A percentile compares a stretch with the other conserved stretches of the same genome.
Conservation (phyloP, 2,113 vertebrate genomes). For the Cnemophilus loriae region DNA sequence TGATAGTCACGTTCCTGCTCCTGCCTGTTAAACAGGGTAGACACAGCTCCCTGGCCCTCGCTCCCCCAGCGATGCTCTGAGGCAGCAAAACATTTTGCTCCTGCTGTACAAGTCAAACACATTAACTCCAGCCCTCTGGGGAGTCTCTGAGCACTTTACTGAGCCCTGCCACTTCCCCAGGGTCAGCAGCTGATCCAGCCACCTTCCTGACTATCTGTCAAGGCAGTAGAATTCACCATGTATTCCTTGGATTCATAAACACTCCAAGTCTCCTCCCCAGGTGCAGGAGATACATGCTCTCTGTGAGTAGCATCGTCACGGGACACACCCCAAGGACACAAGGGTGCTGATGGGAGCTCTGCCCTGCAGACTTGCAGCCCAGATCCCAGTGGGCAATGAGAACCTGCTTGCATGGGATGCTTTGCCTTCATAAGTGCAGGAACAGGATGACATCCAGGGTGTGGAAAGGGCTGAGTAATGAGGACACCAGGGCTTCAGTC, state of each 20-base stretch:
- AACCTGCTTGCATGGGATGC: background rate
- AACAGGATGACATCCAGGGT: background rate
- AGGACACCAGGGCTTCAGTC: background rate
- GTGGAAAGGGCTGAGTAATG: background rate
- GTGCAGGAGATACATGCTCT: background rate
- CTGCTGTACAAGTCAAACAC: background rate
- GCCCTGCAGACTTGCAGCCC: background rate
- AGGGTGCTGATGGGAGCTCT: background rate
- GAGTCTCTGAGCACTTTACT: background rate
- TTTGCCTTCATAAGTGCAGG: background rate
- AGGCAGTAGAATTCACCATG: background rate
- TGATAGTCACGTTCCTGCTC: background rate
- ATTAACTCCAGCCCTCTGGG: background rate
- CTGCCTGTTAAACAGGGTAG: background rate
- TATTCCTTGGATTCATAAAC: background rate
- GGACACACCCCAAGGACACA: background rate
- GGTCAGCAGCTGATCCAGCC: background rate
- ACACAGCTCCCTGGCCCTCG: background rate
- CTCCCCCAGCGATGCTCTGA: background rate
- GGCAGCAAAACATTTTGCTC: background rate
- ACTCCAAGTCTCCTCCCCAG: rapidly evolving
- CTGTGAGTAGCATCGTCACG: background rate
- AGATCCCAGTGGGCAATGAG: background rate
- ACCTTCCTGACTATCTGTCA: background rate
- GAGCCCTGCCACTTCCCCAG: background rate